Evolutionary conservation across 35 echinoderm and acorn worm species (phyloP).

Genomic region (Lytechinus variegatus): DNA sequence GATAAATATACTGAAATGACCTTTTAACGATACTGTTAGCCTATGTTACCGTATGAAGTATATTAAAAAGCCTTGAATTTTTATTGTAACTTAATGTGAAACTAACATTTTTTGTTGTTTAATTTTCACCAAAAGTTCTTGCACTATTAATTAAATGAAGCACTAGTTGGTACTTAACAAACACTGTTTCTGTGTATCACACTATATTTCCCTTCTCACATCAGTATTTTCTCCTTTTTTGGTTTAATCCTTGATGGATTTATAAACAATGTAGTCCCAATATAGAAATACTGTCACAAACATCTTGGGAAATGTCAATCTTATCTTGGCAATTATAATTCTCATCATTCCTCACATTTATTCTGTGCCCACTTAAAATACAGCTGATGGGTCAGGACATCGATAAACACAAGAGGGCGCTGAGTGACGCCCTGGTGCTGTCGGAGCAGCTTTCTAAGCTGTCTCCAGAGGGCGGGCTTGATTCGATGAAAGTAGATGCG

Average conservation of each 20-base stretch:
- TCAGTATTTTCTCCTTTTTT: background rate
- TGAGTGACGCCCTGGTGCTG: constrained; percentile 65
- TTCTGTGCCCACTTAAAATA: background rate
- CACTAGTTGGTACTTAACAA: background rate
- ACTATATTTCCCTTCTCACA: background rate
- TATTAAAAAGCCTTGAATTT: background rate
- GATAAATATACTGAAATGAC: too few species aligned
- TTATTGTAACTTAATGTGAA: too few species aligned
- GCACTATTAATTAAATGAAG: too few species aligned
- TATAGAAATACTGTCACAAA: background rate
- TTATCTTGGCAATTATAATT: background rate
- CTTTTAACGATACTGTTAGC: background rate
- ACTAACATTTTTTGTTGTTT: too few species aligned
- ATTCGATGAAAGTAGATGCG: constrained; percentile 64
- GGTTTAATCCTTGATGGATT: background rate
- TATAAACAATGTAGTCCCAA: background rate
- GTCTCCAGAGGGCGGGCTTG: constrained; percentile 63
- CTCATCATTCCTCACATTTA: background rate
- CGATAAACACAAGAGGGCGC: constrained; percentile 59
- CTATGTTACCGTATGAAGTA: background rate
- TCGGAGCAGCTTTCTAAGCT: constrained; percentile 70
- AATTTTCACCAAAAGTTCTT: background rate
- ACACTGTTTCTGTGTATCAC: background rate
- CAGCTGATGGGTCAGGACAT: constrained; percentile 72
- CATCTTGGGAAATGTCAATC: background rate